Percentiles rank a stretch among this genome's conserved stretches.
Evolutionary conservation across 2,888 invertebrate species (phyloP).

Genomic region (Drosophila suboccidentalis): DNA sequence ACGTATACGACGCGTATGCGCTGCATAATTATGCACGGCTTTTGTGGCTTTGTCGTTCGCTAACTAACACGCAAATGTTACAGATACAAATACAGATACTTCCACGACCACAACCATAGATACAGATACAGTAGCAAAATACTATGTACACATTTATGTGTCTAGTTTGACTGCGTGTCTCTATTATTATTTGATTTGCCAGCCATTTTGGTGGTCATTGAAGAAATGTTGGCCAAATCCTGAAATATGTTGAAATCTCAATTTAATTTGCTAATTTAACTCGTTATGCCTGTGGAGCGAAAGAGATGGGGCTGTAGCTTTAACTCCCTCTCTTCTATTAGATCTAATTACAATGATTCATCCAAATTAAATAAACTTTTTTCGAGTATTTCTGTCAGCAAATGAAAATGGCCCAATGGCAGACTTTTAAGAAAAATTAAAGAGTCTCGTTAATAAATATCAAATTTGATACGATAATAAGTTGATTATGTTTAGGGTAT

Average conservation of each 20-base stretch:
- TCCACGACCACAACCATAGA: background rate
- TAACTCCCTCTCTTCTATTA: background rate
- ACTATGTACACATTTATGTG: background rate
- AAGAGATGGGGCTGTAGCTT: background rate
- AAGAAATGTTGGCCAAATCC: conserved; percentile 46
- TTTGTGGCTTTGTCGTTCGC: conserved; percentile 54
- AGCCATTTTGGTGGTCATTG: conserved; percentile 57
- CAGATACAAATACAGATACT: conserved; percentile 19
- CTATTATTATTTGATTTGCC: conserved; percentile 46
- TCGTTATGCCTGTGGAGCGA: conserved; percentile 7
- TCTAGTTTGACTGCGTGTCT: conserved; percentile 34
- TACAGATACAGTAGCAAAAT: conserved; percentile 26
- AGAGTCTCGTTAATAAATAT: too few relatives aligned
- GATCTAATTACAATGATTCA: too few relatives aligned
- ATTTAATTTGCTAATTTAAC: conserved; percentile 65
- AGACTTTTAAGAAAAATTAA: too few relatives aligned
- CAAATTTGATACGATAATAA: too few relatives aligned
- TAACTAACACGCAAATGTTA: conserved; percentile 68
- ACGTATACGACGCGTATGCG: conserved; percentile 61
- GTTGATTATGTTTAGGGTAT: too few relatives aligned
- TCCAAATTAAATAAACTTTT: too few relatives aligned
- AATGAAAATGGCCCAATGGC: too few relatives aligned
- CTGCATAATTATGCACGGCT: conserved; percentile 60
- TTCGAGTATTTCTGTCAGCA: too few relatives aligned
- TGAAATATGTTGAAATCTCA: conserved; percentile 73